Conservation (phyloP, 2,888 invertebrate genomes). For the Cantharis flavilabris region DNA sequence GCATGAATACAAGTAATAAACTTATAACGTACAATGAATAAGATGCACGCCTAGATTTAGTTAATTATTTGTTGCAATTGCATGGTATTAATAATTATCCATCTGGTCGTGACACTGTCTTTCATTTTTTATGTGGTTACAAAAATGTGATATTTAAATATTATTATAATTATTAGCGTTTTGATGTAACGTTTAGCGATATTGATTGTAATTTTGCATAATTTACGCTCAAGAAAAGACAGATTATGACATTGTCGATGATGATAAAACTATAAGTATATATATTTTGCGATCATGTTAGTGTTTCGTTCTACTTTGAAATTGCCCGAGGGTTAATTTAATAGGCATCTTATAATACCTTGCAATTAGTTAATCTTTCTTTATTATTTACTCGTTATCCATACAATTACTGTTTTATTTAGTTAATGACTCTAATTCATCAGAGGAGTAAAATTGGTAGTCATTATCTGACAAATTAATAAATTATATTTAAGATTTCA, state of each 20-base stretch:
- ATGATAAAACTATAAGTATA: neutral
- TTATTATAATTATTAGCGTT: neutral
- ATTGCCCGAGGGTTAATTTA: constrained; percentile 5
- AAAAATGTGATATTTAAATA: constrained; percentile 6
- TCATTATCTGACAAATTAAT: constrained; percentile 20
- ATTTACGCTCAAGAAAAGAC: neutral
- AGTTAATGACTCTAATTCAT: constrained; percentile 1
- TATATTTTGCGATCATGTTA: neutral
- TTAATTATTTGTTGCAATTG: constrained; percentile 22
- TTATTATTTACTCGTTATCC: neutral
- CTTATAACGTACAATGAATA: constrained; percentile 10
- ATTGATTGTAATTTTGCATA: neutral
- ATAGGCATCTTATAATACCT: neutral
- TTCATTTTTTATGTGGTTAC: neutral
- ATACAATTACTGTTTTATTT: neutral
- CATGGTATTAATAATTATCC: constrained; percentile 19
- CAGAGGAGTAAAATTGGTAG: constrained; percentile 7
- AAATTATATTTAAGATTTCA: constrained; percentile 11
- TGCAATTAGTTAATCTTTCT: neutral
- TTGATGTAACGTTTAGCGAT: neutral
- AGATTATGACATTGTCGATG: neutral
- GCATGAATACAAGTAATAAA: constrained; percentile 11
- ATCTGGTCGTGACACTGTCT: constrained; percentile 21
- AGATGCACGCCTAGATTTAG: constrained; percentile 26
- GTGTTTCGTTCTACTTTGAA: constrained; percentile 18